A percentile compares a stretch with the other conserved stretches of the same genome.
These are phyloP conservation scores for Catharus bicknelli DNA, from an alignment of 2,113 vertebrate species.

Conservation along the genomic window DNA sequence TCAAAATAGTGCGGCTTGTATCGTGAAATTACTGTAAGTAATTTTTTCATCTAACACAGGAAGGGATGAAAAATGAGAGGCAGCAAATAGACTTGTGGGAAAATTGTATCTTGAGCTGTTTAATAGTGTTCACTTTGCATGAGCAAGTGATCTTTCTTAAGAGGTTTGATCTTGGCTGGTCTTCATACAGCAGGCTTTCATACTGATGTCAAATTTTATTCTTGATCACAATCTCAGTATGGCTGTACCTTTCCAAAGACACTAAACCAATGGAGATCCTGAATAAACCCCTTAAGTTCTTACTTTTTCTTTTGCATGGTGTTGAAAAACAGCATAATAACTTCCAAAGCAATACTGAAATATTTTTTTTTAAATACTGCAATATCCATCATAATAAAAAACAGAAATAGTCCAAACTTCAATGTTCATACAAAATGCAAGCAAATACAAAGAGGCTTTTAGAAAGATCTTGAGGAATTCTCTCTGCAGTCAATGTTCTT, in stretches of 20 bases:
- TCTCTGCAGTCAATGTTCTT: fast-evolving
- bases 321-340: neutral
- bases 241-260: neutral
- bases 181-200: neutral
- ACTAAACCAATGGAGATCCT: neutral
- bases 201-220: neutral
- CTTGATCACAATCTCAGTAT: neutral
- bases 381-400: neutral
- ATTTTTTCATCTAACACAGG: neutral
- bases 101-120: neutral
- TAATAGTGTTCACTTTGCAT: neutral
- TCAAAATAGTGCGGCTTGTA: too few species aligned
- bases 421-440: neutral
- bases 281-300: neutral
- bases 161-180: neutral
- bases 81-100: neutral
- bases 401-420: neutral
- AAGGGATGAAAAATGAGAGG: neutral
- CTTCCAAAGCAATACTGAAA: neutral
- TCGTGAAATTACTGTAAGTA: neutral
- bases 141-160: neutral
- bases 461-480: neutral
- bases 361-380: neutral
- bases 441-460: neutral
- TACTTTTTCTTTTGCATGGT: neutral